These are phyloP conservation scores for Microcebus tavaratra DNA, from an alignment of 2,113 vertebrate genomes.

Conservation along the genomic window DNA sequence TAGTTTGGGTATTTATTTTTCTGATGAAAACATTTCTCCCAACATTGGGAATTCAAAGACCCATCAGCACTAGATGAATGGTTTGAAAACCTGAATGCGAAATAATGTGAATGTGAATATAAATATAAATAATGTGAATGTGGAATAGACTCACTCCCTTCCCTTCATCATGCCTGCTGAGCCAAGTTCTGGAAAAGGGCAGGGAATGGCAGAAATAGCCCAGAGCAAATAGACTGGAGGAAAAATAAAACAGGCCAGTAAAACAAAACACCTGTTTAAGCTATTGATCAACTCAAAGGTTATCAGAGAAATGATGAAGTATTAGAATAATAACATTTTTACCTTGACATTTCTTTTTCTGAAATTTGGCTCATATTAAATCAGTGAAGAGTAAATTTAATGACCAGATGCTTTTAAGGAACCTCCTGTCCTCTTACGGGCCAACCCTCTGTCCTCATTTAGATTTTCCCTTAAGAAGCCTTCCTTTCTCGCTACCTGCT, in stretches of 20 bases:
- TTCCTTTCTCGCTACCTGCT: background rate
- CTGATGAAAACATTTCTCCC: slow-evolving; percentile 36
- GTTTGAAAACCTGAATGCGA: background rate
- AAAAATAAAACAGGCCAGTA: slow-evolving; percentile 13
- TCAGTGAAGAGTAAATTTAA: slow-evolving; percentile 23
- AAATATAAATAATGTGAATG: background rate
- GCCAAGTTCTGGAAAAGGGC: slow-evolving; percentile 43
- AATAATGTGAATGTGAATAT: background rate
- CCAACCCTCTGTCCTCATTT: background rate
- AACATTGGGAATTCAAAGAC: slow-evolving; percentile 3
- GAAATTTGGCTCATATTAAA: slow-evolving; percentile 15
- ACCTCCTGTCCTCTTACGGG: slow-evolving; percentile 5
- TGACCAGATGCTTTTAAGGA: slow-evolving; percentile 33
- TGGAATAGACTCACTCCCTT: background rate
- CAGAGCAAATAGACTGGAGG: slow-evolving; percentile 21
- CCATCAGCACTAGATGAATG: background rate
- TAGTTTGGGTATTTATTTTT: slow-evolving; percentile 52
- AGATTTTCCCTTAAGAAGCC: background rate
- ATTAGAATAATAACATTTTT: slow-evolving; percentile 63
- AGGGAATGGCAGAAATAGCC: slow-evolving; percentile 48
- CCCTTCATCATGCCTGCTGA: background rate
- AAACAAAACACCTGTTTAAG: slow-evolving; percentile 56
- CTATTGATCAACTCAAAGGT: slow-evolving; percentile 74
- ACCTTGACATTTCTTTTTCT: slow-evolving; percentile 62
- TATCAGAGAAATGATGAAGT: slow-evolving; percentile 58